A percentile compares a stretch with the other conserved stretches of the same genome.
Conservation (phyloP, 2,113 vertebrate species). For the Equus quagga region DNA sequence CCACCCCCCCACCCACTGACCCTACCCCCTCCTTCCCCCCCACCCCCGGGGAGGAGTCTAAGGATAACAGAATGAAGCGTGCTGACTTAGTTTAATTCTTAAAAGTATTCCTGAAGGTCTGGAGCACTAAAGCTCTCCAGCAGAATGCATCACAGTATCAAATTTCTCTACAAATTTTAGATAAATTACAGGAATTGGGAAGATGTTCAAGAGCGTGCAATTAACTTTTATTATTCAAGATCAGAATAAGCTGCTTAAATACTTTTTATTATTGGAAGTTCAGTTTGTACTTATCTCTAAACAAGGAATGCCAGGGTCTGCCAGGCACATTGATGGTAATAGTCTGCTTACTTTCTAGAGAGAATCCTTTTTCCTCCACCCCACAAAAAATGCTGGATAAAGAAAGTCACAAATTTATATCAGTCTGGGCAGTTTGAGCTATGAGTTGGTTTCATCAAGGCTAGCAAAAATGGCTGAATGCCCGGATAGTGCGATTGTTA, state of each 20-base stretch:
- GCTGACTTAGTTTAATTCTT: conserved; percentile 1
- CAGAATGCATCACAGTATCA: background rate
- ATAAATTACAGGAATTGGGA: conserved; percentile 20
- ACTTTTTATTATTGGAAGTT: conserved; percentile 6
- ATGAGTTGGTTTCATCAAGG: background rate
- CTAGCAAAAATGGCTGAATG: background rate
- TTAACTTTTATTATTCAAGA: conserved; percentile 13
- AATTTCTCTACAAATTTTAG: conserved; percentile 9
- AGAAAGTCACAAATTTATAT: conserved; percentile 1
- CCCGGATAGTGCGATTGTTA: background rate
- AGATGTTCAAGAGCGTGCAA: background rate
- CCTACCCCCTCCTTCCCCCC: background rate
- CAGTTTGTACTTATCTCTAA: conserved; percentile 23
- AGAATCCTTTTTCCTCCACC: background rate
- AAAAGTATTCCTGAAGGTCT: background rate
- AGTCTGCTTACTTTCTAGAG: background rate
- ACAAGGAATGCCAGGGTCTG: background rate
- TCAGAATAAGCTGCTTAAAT: conserved; percentile 3
- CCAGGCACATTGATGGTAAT: background rate
- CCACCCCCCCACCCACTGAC: background rate
- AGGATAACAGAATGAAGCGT: background rate
- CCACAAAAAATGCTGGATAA: background rate
- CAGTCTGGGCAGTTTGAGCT: conserved; percentile 17
- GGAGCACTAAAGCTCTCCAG: background rate
- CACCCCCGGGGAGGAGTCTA: background rate